A percentile compares a stretch with the other conserved stretches of the same genome.
phyloP scores from a whole-genome alignment of 2,888 invertebrate species.

The Sphaerophoria rueppellii region DNA sequence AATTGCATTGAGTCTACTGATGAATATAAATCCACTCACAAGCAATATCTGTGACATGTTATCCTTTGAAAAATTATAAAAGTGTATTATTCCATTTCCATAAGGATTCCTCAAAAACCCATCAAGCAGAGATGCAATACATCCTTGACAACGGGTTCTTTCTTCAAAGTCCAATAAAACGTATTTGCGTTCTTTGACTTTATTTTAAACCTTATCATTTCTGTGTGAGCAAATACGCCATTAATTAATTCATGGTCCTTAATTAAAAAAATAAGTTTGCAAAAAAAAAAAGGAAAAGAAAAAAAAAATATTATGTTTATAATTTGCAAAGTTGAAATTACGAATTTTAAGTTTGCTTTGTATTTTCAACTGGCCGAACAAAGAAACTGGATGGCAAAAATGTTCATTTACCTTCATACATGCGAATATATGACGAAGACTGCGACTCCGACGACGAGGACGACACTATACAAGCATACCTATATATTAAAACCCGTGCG shows the following conservation, averaged over 20 bases:
- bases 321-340: conserved; percentile 72
- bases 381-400: conserved; percentile 66
- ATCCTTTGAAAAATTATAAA: background rate
- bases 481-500: conserved; percentile 71
- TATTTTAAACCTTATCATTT: background rate
- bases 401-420: conserved; percentile 58
- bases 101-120: conserved; percentile 8
- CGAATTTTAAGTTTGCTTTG: conserved; percentile 73
- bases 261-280: conserved; percentile 51
- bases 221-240: conserved; percentile 39
- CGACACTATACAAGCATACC: conserved; percentile 39
- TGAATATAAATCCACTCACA: background rate
- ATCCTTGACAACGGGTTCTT: conserved; percentile 18
- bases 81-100: conserved; percentile 6
- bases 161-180: conserved; percentile 60
- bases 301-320: conserved; percentile 56
- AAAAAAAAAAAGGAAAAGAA: background rate
- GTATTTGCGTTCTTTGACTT: conserved; percentile 43
- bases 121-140: background rate
- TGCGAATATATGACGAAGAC: too few species aligned
- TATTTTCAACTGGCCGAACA: conserved; percentile 74
- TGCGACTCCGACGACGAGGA: background rate
- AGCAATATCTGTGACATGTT: background rate
- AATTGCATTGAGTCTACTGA: background rate
- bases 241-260: conserved; percentile 70